Conservation (phyloP, 2,888 invertebrate species). For the Lepetodrilus schrolli region DNA sequence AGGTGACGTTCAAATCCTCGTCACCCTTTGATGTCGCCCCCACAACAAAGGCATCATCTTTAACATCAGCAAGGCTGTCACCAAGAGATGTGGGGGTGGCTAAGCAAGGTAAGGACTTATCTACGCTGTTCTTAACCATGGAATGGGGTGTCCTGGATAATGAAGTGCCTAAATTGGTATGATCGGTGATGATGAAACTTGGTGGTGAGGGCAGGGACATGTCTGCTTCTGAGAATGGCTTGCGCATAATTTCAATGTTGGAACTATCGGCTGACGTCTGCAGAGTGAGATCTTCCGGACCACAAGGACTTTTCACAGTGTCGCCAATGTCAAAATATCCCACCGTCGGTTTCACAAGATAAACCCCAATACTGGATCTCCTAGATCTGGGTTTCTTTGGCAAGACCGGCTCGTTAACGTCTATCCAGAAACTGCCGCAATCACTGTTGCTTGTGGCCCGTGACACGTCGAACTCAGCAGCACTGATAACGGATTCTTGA, state of each 20-base stretch:
- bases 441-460: not conserved
- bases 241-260: not conserved
- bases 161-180: not conserved
- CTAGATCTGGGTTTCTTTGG: not conserved
- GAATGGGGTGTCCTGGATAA: not conserved
- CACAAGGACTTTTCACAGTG: not conserved
- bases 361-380: slow-evolving; percentile 6
- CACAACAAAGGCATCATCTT: not conserved
- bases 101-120: no score
- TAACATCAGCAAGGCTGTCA: not conserved
- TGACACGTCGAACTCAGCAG: not conserved
- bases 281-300: not conserved
- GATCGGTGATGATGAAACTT: not conserved
- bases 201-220: not conserved
- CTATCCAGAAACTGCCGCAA: not conserved
- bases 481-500: not conserved
- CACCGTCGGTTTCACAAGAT: not conserved
- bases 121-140: no score
- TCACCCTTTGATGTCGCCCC: not conserved
- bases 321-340: not conserved
- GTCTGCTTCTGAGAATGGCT: not conserved
- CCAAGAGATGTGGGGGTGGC: not conserved
- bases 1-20: not conserved
- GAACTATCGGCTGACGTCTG: not conserved
- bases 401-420: not conserved